phyloP scores from a whole-genome alignment of 1,140 invertebrate species.

The Lamellibrachia luymesi region DNA sequence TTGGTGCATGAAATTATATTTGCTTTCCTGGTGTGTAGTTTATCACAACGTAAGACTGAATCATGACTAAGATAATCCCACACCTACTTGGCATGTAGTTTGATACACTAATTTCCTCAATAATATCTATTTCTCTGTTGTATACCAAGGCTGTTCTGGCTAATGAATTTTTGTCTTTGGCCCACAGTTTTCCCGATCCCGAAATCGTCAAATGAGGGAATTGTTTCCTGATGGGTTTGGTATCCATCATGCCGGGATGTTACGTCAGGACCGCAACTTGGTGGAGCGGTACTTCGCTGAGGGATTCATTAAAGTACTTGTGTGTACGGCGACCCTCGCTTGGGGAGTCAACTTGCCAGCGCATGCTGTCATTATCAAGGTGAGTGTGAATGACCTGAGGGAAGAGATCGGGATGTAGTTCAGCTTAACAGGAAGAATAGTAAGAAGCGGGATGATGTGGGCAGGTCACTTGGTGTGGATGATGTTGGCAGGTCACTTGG shows the following conservation, averaged over 20 bases:
- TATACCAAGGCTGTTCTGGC: not conserved
- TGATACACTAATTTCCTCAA: too few species aligned
- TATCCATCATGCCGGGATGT: slow-evolving; percentile 95
- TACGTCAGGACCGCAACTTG: slow-evolving; percentile 75
- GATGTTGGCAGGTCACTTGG: too few species aligned
- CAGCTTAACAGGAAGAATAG: too few species aligned
- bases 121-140: not conserved
- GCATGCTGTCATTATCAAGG: slow-evolving; percentile 92
- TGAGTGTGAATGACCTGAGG: not conserved
- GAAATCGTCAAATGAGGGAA: slow-evolving; percentile 57
- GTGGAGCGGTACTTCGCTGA: slow-evolving; percentile 63
- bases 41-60: too few species aligned
- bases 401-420: too few species aligned
- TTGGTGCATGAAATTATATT: too few species aligned
- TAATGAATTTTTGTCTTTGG: not conserved
- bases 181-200: slow-evolving; percentile 51
- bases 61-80: too few species aligned
- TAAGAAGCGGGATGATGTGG: too few species aligned
- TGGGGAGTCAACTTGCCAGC: slow-evolving; percentile 99
- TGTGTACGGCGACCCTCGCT: slow-evolving; percentile 96
- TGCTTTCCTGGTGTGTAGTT: too few species aligned
- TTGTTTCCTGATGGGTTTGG: slow-evolving; percentile 86
- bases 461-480: too few species aligned
- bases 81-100: too few species aligned
- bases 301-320: slow-evolving; percentile 87